These are phyloP conservation scores for Germaria angustata DNA, from an alignment of 2,888 invertebrate species.

Conservation along the genomic window DNA sequence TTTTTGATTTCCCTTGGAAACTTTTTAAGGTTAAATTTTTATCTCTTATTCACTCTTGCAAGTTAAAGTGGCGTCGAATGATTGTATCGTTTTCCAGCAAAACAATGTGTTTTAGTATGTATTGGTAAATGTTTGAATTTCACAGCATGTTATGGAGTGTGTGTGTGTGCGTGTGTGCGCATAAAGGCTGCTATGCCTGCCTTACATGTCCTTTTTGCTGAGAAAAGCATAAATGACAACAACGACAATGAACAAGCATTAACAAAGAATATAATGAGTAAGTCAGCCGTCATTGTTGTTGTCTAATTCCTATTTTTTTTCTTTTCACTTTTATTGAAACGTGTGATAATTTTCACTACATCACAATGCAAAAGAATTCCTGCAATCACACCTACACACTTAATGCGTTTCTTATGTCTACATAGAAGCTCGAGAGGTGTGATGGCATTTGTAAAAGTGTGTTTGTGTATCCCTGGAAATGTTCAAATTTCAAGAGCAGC, in stretches of 20 bases:
- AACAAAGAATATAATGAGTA: conserved; percentile 57
- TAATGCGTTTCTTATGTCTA: neutral
- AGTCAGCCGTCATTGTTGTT: conserved; percentile 37
- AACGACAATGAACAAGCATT: neutral
- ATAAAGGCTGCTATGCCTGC: conserved; percentile 10
- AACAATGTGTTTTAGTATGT: conserved; percentile 7
- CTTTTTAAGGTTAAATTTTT: conserved; percentile 63
- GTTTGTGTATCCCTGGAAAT: conserved; percentile 16
- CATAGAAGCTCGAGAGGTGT: neutral
- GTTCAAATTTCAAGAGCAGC: conserved; percentile 60
- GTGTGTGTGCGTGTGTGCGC: neutral
- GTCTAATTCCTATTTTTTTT: conserved; percentile 4
- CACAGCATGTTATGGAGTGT: neutral
- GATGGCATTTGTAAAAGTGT: neutral
- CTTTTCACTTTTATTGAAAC: conserved; percentile 28
- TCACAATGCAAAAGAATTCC: neutral
- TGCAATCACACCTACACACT: neutral
- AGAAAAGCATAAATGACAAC: conserved; percentile 44
- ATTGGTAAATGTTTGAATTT: conserved; percentile 7
- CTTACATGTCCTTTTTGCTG: conserved; percentile 26
- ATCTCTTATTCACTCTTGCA: neutral
- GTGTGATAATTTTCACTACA: conserved; percentile 57
- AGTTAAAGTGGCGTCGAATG: too few relatives aligned
- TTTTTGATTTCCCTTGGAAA: conserved; percentile 56
- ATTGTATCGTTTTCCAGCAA: neutral